Conservation (phyloP, 2,797 vertebrate species). For the Cyclopterus lumpus region DNA sequence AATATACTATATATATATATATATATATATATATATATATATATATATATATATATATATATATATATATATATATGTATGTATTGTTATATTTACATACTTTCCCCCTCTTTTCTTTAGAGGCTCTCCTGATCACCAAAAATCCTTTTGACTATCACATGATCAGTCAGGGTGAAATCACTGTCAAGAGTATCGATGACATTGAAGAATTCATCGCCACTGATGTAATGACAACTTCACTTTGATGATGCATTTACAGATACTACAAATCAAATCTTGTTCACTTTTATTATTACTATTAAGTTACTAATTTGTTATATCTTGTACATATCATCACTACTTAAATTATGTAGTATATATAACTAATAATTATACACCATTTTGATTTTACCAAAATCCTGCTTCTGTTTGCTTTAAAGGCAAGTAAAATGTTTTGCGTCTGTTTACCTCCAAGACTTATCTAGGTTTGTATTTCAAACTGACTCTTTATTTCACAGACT, state of each 20-base stretch:
- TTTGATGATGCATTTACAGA: neutral
- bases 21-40: too few relatives aligned
- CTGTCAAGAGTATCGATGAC: constrained; percentile 88
- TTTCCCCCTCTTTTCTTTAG: constrained; percentile 68
- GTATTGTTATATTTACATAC: neutral
- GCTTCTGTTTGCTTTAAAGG: neutral
- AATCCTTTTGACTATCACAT: constrained; percentile 87
- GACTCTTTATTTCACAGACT: constrained; percentile 73
- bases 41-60: too few relatives aligned
- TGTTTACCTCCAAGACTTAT: neutral
- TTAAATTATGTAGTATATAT: neutral
- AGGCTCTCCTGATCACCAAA: constrained; percentile 88
- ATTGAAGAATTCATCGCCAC: constrained; percentile 89
- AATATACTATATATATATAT: constrained; percentile 11
- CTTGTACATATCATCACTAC: neutral
- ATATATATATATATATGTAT: neutral
- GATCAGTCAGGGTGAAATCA: constrained; percentile 90
- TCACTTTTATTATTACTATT: neutral
- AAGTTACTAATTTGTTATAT: neutral
- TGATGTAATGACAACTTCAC: constrained; percentile 80
- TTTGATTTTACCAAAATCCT: neutral
- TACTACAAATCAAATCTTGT: neutral
- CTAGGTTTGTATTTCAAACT: neutral
- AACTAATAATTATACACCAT: neutral
- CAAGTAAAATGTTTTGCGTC: neutral